Evolutionary conservation across 2,113 vertebrate genomes (phyloP), one percentile per base, ranked within the genome.

Genomic region (Varanus komodoensis): DNA sequence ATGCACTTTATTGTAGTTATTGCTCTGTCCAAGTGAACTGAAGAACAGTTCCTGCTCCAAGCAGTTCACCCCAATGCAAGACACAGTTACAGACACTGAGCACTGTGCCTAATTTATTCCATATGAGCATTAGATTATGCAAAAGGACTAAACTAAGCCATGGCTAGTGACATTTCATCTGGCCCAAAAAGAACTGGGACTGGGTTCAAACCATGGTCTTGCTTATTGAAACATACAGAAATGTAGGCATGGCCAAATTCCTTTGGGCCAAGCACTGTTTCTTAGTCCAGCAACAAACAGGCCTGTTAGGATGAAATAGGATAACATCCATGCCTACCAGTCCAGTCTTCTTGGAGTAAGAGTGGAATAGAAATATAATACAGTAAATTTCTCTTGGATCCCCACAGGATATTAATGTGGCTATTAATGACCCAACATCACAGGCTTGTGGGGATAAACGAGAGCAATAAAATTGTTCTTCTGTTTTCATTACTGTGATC

Each of bases 31-130:
- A 25, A 44, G 34, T 27, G 29, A 38, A 34, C 21, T n/a, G 44
- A 87, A 87, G 75, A n/a, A 69, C 38, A 61, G 81, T 73, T 82
- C 34, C 50, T 82, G 32, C 71, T 54, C 71, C 54, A 89, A 89
- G 38, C 69, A 50, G 15, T 75, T 67, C 52, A 64, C 5, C 32
- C 29, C 69, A 64, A 17, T 11, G 15, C 54, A 27, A 77, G 54
- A 77, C 14, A 32, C 50, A 83, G 14, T 54, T 34, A 29, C 32
- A 50, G 44, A 54, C 71, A 88, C 21, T 57, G 25, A 82, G 64
- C 27, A 73, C 38, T 79, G 23, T 57, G 54, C 38, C 25, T 67
- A 32, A 38, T 61, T 21, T 48, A 19, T 64, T 78, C 61, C 54
- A 67, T n/a, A 57, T 77, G 27, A 80, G 9, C 27, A n/a, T 69